phyloP scores from a whole-genome alignment of 2,888 invertebrate genomes.

The Glaucopsyche alexis region DNA sequence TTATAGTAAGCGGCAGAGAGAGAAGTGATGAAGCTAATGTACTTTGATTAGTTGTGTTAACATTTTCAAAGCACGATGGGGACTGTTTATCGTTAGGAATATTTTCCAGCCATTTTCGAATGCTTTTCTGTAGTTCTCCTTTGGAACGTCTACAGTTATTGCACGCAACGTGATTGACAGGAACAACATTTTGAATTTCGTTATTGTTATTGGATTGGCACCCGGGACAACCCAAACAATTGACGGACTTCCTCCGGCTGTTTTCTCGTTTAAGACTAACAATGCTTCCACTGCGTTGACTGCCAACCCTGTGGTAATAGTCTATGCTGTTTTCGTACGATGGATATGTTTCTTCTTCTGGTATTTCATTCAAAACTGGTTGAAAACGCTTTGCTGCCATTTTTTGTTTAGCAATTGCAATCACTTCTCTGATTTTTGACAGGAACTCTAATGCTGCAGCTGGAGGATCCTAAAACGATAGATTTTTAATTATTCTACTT shows the following conservation, averaged over 20 bases:
- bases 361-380: constrained; percentile 88
- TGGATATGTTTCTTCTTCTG: constrained; percentile 85
- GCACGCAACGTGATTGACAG: constrained; percentile 71
- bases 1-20: constrained; percentile 57
- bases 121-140: constrained; percentile 87
- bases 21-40: constrained; percentile 59
- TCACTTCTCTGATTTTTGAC: constrained; percentile 93
- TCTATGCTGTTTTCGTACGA: constrained; percentile 74
- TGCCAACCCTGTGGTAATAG: constrained; percentile 68
- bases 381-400: constrained; percentile 90
- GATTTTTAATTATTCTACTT: neutral
- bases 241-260: constrained; percentile 75
- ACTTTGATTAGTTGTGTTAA: constrained; percentile 48
- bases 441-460: constrained; percentile 94
- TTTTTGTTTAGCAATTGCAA: constrained; percentile 92
- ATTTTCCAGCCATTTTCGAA: constrained; percentile 87
- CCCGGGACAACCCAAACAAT: constrained; percentile 84
- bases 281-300: constrained; percentile 76
- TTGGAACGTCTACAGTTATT: constrained; percentile 75
- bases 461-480: constrained; percentile 88
- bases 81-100: constrained; percentile 77
- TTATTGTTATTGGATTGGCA: constrained; percentile 68
- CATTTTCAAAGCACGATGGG: constrained; percentile 52
- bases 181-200: constrained; percentile 62
- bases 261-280: constrained; percentile 82